These are phyloP conservation scores for Myotis myotis DNA, from an alignment of 2,797 vertebrate genomes.

Conservation along the genomic window DNA sequence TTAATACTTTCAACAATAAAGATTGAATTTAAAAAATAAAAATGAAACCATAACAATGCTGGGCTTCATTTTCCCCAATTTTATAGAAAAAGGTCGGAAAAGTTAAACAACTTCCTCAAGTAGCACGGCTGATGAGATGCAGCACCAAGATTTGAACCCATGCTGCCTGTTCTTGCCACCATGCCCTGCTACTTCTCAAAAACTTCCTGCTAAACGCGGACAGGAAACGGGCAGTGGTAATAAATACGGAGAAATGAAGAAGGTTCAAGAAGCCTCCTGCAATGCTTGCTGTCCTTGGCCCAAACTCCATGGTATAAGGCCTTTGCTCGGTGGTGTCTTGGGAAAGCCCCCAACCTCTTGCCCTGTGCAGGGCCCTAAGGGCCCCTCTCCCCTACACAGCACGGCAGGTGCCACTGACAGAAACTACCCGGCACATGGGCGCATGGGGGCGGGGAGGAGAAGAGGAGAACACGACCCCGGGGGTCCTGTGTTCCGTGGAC, in stretches of 20 bases:
- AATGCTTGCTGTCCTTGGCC: neutral
- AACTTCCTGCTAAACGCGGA: neutral
- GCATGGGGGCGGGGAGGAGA: neutral
- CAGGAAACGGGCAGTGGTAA: neutral
- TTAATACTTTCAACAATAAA: neutral
- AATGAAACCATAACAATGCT: neutral
- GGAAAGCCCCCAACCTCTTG: neutral
- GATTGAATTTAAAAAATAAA: neutral
- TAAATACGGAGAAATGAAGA: neutral
- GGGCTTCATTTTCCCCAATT: neutral
- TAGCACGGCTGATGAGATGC: neutral
- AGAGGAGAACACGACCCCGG: neutral
- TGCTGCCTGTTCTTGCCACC: neutral
- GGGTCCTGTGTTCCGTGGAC: neutral
- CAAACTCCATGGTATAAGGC: neutral
- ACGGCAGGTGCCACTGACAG: rapidly evolving
- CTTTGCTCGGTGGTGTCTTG: neutral
- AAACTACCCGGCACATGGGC: neutral
- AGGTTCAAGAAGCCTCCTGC: neutral
- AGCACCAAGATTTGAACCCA: neutral
- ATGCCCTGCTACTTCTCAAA: neutral
- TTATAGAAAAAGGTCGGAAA: neutral
- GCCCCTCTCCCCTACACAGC: neutral
- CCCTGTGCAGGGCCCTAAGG: neutral
- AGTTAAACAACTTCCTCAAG: neutral